phyloP scores from a whole-genome alignment of 2,797 vertebrate species.

The Manis javanica region DNA sequence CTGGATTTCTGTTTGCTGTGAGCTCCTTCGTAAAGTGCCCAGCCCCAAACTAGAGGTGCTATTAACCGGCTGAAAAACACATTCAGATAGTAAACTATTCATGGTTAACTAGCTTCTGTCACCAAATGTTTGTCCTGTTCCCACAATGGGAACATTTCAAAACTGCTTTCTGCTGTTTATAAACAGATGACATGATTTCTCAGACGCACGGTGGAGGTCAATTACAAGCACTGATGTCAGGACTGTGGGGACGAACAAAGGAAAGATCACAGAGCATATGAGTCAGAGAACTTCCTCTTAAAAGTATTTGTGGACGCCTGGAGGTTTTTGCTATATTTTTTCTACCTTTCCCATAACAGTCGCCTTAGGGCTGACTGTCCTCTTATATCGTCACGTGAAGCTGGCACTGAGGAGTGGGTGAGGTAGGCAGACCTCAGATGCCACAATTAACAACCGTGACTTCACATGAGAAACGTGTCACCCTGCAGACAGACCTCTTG shows the following conservation, averaged over 20 bases:
- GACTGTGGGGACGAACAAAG: background rate
- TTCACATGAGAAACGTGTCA: background rate
- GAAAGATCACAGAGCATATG: conserved; percentile 47
- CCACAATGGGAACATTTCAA: conserved; percentile 63
- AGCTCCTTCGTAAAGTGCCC: background rate
- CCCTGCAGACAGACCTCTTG: background rate
- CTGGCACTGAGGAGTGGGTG: background rate
- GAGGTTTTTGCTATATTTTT: conserved; percentile 28
- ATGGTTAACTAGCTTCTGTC: conserved; percentile 21
- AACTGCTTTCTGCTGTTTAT: conserved; percentile 61
- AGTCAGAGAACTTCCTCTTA: conserved; percentile 65
- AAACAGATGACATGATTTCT: conserved; percentile 60
- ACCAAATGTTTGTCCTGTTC: conserved; percentile 61
- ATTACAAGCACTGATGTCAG: conserved; percentile 45
- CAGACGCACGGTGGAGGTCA: background rate
- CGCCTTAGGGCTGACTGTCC: background rate
- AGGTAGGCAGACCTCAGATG: background rate
- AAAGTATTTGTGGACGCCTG: conserved; percentile 54
- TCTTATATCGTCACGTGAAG: conserved; percentile 36
- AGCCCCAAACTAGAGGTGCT: conserved; percentile 6
- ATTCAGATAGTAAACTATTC: background rate
- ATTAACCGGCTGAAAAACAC: background rate
- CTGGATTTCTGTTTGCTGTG: background rate
- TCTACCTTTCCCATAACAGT: conserved; percentile 73
- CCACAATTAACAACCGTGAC: conserved; percentile 33